Conservation (phyloP, 2,797 vertebrate species). For the Micropoecilia bifurca region DNA sequence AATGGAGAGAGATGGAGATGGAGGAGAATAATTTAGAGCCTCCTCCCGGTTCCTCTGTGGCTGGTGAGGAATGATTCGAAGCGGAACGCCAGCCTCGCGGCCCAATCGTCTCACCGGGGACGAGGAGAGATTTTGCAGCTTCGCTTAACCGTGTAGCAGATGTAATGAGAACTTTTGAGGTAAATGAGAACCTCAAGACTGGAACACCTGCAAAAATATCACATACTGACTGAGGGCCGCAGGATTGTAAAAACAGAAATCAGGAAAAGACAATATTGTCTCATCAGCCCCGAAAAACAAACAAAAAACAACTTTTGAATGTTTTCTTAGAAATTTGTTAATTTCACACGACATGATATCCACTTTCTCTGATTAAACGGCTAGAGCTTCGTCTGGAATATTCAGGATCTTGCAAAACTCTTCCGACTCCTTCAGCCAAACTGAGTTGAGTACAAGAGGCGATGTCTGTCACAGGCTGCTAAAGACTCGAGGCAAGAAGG, state of each 20-base stretch:
- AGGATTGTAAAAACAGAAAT: neutral
- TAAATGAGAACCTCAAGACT: conserved; percentile 8
- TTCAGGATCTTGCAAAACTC: neutral
- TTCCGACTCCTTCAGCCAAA: neutral
- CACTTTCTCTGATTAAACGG: neutral
- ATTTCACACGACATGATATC: neutral
- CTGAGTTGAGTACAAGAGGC: neutral
- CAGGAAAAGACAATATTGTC: neutral
- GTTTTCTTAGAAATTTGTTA: neutral
- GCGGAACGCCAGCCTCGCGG: conserved; percentile 49
- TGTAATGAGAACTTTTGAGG: conserved; percentile 11
- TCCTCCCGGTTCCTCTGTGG: conserved; percentile 52
- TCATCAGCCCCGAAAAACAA: neutral
- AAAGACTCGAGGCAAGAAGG: neutral
- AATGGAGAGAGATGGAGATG: conserved; percentile 23
- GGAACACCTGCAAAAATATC: conserved; percentile 14
- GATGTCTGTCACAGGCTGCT: neutral
- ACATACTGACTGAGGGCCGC: neutral
- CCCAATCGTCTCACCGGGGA: conserved; percentile 44
- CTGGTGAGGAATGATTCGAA: conserved; percentile 67
- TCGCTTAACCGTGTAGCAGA: conserved; percentile 27
- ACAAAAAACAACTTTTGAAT: neutral
- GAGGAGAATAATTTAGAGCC: conserved; percentile 58
- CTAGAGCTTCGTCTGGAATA: neutral
- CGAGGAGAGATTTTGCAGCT: conserved; percentile 36